Evolutionary conservation across 2,797 vertebrate genomes (phyloP).

Genomic region (Remorina albescens): DNA sequence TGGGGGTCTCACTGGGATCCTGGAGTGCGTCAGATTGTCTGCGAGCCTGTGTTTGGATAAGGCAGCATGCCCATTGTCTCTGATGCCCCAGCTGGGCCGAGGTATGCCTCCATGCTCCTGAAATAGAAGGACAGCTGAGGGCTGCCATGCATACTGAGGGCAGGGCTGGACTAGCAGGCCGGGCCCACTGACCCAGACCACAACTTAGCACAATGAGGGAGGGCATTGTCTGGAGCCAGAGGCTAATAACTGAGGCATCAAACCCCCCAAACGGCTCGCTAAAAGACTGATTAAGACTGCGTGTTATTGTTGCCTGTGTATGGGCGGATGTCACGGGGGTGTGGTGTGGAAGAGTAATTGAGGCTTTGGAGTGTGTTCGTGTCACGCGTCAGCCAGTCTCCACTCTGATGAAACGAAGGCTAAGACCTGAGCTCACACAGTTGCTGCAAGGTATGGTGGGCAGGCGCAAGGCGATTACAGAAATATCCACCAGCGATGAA

Average conservation of each 20-base stretch:
- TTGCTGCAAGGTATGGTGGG: constrained; percentile 80
- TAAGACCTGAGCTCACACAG: constrained; percentile 79
- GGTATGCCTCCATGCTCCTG: constrained; percentile 88
- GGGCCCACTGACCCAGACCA: constrained; percentile 74
- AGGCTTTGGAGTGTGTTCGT: constrained; percentile 76
- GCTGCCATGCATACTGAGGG: constrained; percentile 86
- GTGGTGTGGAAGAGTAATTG: constrained; percentile 67
- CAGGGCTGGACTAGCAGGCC: constrained; percentile 77
- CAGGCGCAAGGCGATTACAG: constrained; percentile 76
- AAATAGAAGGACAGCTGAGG: constrained; percentile 95
- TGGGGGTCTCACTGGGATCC: constrained; percentile 76
- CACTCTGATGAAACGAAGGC: constrained; percentile 70
- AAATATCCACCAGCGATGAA: constrained; percentile 78
- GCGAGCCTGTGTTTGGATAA: constrained; percentile 85
- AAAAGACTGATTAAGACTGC: constrained; percentile 77
- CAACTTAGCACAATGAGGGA: constrained; percentile 85
- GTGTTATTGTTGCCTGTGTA: constrained; percentile 60
- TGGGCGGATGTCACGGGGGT: constrained; percentile 41
- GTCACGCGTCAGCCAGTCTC: constrained; percentile 79
- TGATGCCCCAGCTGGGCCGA: constrained; percentile 89
- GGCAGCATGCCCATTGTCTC: constrained; percentile 87
- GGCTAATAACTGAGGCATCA: constrained; percentile 83
- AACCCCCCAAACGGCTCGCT: constrained; percentile 73
- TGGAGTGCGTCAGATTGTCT: constrained; percentile 85
- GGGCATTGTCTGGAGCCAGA: constrained; percentile 89